Evolutionary conservation across 2,888 invertebrate species (phyloP), one percentile per base, ranked within the genome.

Genomic region (Dicyrtomina minuta): DNA sequence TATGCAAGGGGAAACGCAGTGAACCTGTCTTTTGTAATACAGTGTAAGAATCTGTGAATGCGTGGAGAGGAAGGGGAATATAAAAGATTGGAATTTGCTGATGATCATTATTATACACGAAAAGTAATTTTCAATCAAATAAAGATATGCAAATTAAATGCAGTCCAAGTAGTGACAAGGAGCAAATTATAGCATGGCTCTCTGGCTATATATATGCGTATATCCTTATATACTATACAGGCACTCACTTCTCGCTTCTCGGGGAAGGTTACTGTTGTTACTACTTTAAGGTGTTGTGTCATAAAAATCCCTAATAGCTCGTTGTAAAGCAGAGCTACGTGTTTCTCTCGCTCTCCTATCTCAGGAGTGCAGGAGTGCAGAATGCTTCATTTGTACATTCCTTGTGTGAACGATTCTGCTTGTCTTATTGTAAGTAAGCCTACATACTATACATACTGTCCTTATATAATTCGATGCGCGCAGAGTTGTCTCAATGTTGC

Each of bases 101-200:
- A 39, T 59, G 41, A 41, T 41, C 20, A 59, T 59, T 39, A 20
- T 59, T 39, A 60, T 27, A 26, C 61, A n/a, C 10, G 17, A 26
- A n/a, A 46, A 46, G 62, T 49, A 65, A 65, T 65, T 65, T 51
- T 41, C 55, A 55, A 53, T 65, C 53, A 51, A 65, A 65, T 65
- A 65, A 65, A 65, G 64, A 65, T 65, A 65, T 65, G 64, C 64
- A 65, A 65, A 65, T 65, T 53, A 65, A 65, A 53, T 65, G 64
- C 64, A 65, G 64, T 41, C 53, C 41, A 55, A 65, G 64, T 62
- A 65, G 64, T 65, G 64, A 65, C 64, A 65, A 53, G 64, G 15
- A 65, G 64, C 64, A 65, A 65, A 65, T 65, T 65, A 65, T 65
- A 53, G 55, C 15, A 39, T 12, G 3, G 60, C 43, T 24, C n/a